phyloP scores from a whole-genome alignment of 64 coral and sea anemone genomes.

The Anthopleura sola region DNA sequence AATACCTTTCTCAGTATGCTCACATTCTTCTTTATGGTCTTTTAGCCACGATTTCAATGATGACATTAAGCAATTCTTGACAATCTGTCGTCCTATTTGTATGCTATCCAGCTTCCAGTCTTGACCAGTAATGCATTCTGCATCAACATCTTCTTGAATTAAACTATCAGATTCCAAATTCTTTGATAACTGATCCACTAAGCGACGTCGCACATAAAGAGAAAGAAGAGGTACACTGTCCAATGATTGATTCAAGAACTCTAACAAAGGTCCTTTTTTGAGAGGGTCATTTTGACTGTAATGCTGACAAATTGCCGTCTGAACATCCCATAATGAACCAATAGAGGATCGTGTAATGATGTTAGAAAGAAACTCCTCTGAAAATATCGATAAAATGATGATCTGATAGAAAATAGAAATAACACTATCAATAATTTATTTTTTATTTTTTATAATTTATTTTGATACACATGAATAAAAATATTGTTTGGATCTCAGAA shows the following conservation, averaged over 20 bases:
- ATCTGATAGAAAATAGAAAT: constrained; percentile 3
- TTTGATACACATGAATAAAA: no score
- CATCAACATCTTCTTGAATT: neutral
- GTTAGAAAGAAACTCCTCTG: neutral
- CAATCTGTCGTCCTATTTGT: neutral
- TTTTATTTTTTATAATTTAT: no score
- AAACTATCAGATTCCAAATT: neutral
- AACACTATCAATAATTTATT: neutral
- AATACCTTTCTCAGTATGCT: constrained; percentile 8
- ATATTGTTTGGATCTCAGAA: no score
- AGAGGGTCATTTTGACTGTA: neutral
- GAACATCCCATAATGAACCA: constrained; percentile 12
- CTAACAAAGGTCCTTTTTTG: neutral
- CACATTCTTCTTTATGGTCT: neutral
- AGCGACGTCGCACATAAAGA: neutral
- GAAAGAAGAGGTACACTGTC: neutral
- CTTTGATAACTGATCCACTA: neutral
- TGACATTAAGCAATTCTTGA: neutral
- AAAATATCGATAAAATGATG: neutral
- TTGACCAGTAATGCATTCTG: neutral
- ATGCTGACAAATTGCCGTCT: neutral
- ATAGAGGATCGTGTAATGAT: neutral
- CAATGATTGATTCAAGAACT: neutral
- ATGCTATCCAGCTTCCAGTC: neutral
- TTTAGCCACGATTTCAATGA: neutral